Base-by-base conservation (phyloP, 92 coral and sea anemone species). In the Virgularia gustaviana region DNA sequence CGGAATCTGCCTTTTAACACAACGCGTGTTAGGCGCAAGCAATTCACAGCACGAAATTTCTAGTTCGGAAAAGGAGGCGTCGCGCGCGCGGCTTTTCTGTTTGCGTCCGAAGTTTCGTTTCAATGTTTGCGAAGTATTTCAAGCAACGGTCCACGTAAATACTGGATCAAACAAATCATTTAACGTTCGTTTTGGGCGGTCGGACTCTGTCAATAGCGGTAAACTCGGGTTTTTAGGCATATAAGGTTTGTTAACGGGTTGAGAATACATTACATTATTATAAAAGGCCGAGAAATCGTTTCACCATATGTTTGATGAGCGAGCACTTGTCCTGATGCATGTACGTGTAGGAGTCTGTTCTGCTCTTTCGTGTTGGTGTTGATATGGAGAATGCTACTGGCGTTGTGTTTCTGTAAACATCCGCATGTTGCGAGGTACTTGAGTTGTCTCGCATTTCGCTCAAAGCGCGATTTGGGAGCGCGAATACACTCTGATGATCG, bases 221-320 rank as follows among this genome's bases (percentile, higher is more conserved):
- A 68, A 68, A 33, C 60, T 68, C n/a, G 75, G 45, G 45, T 49
- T 68, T 68, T 68, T 33, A 51, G 75, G 44, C 72, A 65, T 56
- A 65, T 49, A 65, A 36, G 45, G 51, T 68, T 49, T 61, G 75
- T 51, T 68, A 68, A 68, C 75, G 58, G 36, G 75, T 51, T 68
- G 75, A 68, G 75, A 68, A 68, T 61, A 68, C 75, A 68, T 68
- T 68, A 68, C 47, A n/a, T n/a, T n/a, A n/a, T n/a, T n/a, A 68
- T 49, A 68, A 49, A 68, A 28, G n/a, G 47, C 45, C 29, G 39
- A 27, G 23, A 59, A 68, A 68, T 68, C 75, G 55, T 49, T 68
- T 68, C 36, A 61, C 75, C 75, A 68, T 68, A 68, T 68, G 75
- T 68, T 68, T 41, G 44, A 44, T 41, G 33, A 66, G 32, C 47